Evolutionary conservation across 2,797 vertebrate species (phyloP), one percentile per base, ranked within the genome.

Genomic region (Gambelia wislizenii): DNA sequence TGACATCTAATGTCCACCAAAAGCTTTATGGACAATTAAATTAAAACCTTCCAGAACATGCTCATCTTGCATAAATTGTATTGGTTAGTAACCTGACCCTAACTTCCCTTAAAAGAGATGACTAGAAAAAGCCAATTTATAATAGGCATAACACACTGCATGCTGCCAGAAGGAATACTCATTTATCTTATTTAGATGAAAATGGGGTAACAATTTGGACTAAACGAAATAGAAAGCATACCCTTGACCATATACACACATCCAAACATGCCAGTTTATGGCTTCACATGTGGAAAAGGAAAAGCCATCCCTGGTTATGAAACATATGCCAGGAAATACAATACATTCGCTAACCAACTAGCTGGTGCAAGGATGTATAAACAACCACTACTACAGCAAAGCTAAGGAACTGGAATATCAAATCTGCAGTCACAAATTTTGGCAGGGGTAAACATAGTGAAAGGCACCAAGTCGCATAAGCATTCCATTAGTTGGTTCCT

Each of bases 401-500:
- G 75, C 33, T 47, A 86, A 83, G 1, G 4, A 91, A 85, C 14
- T 83, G 90, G 84, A 0, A 92, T 84, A 78, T 85, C 36, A 49
- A 39, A 67, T 39, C 2, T 39, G 72, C 8, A 56, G 18, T 13
- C 42, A 84, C 27, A 47, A 89, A 80, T 4, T 14, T 47, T 64
- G 16, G 72, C 78, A 36, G 44, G 89, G 36, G 16, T 16, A 77
- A 74, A 69, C 52, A 84, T 76, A 77, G 7, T 33, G 82, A 77
- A 47, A 67, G 44, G 13, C 42, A 4, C 88, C 39, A 44, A 81
- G 80, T 0, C 0, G 1, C 54, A 4, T 75, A 42, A 90, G 42
- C 75, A 47, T 30, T 90, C n/a, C 67, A 69, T 27, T 69, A 75
- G 49, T 84, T 89, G 91, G 75, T 82, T 77, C 85, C 89, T 88